Conservation (phyloP, 1,140 invertebrate species). For the Drosophila kikkawai region DNA sequence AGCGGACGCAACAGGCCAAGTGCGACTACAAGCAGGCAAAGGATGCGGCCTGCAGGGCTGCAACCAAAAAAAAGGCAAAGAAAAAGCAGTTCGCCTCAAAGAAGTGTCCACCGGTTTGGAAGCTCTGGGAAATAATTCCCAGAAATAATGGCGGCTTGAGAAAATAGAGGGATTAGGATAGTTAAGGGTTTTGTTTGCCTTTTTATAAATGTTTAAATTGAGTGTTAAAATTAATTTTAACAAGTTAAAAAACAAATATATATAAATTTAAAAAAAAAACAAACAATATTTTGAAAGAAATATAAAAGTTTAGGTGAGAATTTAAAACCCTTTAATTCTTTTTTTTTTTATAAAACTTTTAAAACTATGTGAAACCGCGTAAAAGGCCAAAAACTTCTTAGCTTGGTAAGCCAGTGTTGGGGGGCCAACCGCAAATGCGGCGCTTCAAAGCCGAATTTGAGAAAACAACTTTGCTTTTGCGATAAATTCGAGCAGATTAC, state of each 20-base stretch:
- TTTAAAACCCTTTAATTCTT: background rate
- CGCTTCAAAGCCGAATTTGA: conserved; percentile 26
- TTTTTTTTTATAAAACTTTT: background rate
- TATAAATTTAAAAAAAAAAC: no score
- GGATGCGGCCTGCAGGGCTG: no score
- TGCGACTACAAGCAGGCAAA: background rate
- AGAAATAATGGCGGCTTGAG: no score
- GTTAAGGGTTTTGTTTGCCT: no score
- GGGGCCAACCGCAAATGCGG: conserved; percentile 21
- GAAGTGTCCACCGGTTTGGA: background rate
- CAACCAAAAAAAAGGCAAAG: no score
- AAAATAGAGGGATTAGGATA: no score
- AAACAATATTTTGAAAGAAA: background rate
- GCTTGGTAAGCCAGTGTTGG: conserved; percentile 5
- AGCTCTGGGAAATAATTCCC: background rate
- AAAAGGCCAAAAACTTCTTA: background rate
- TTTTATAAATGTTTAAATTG: background rate
- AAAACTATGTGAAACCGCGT: conserved; percentile 2
- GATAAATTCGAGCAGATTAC: conserved; percentile 45
- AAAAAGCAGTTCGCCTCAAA: background rate
- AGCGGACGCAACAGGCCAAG: background rate
- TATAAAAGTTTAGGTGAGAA: no score
- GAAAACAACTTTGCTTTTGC: conserved; percentile 13
- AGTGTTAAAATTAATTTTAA: background rate
- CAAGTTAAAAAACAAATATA: background rate